phyloP scores from a whole-genome alignment of 2,113 vertebrate species.

The Heterochromis multidens region DNA sequence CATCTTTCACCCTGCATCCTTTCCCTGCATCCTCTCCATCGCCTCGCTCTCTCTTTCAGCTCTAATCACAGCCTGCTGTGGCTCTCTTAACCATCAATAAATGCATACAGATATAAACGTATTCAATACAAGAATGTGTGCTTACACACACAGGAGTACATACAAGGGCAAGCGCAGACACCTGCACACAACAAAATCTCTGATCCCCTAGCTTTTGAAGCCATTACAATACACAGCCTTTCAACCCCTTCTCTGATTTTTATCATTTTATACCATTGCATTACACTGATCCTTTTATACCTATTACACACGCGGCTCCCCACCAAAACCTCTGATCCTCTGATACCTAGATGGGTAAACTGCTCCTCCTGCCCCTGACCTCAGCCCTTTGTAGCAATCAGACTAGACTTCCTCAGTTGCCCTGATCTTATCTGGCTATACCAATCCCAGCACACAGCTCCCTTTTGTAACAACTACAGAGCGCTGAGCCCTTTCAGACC shows the following conservation, averaged over 20 bases:
- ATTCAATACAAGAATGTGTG: slow-evolving; percentile 10
- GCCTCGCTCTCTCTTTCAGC: slow-evolving; percentile 1
- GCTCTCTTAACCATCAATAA: slow-evolving; percentile 36
- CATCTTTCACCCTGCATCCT: slow-evolving; percentile 33
- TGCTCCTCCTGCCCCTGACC: slow-evolving; percentile 75
- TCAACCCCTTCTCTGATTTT: slow-evolving; percentile 63
- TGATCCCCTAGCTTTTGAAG: slow-evolving; percentile 69
- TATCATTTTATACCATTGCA: slow-evolving; percentile 74
- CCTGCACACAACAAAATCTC: slow-evolving; percentile 46
- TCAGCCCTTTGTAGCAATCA: slow-evolving; percentile 76
- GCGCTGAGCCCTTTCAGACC: slow-evolving; percentile 66
- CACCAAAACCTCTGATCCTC: slow-evolving; percentile 65
- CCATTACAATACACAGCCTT: slow-evolving; percentile 66
- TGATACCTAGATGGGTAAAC: slow-evolving; percentile 76
- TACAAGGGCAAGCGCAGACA: slow-evolving; percentile 11
- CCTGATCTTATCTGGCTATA: slow-evolving; percentile 74
- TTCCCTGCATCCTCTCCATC: slow-evolving; percentile 32
- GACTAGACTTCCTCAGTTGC: slow-evolving; percentile 73
- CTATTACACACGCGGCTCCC: slow-evolving; percentile 66
- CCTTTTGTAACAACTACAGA: slow-evolving; percentile 66
- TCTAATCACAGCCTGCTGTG: slow-evolving; percentile 30
- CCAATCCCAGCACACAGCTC: slow-evolving; percentile 71
- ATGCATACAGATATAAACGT: slow-evolving; percentile 18
- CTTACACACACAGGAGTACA: not conserved
- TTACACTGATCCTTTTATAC: slow-evolving; percentile 77